Evolutionary conservation across 2,797 vertebrate genomes (phyloP), one percentile per base, ranked within the genome.

Genomic region (Pachyuromys duprasi): DNA sequence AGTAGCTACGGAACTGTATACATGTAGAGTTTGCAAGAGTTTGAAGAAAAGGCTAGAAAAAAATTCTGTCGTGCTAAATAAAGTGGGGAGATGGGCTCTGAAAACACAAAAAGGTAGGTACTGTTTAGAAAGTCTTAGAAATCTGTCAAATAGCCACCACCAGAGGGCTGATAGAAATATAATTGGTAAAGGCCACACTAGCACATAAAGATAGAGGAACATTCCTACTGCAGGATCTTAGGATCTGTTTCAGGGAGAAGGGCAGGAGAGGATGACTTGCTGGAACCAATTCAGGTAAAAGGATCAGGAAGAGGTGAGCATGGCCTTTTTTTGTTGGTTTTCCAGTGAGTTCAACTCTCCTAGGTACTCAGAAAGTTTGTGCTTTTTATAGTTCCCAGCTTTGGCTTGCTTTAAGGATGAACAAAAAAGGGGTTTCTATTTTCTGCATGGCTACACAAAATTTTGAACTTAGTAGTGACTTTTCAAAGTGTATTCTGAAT

Each of bases 401-500:
- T 94, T 89, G 67, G 33, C 4, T 86, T 86, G 5, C 74, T 88
- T 0, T 80, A 78, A 60, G 0, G 9, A 4, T 96, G 3, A 14
- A 70, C 75, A 5, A 49, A 45, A 57, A 57, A 76, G 15, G 11
- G 55, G 18, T 26, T 91, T 70, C n/a, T 15, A 79, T 18, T 79
- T 95, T 86, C 65, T 28, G 45, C 69, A 86, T 62, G 11, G 33
- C 60, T 62, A 74, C 8, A 89, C 28, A 90, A 95, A 90, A 17
- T 8, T 79, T 75, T 75, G 26, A 96, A 95, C 69, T 11, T 69
- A 75, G 20, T 15, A 65, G 49, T 65, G 53, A 36, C 17, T 82
- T 95, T 96, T 88, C 57, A 95, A 91, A 78, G 2, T 67, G 94
- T 89, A 78, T 72, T 94, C 13, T 69, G 5, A 76, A 42, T 11